Evolutionary conservation across 2,797 vertebrate genomes (phyloP).

Genomic region (Girardinus metallicus): DNA sequence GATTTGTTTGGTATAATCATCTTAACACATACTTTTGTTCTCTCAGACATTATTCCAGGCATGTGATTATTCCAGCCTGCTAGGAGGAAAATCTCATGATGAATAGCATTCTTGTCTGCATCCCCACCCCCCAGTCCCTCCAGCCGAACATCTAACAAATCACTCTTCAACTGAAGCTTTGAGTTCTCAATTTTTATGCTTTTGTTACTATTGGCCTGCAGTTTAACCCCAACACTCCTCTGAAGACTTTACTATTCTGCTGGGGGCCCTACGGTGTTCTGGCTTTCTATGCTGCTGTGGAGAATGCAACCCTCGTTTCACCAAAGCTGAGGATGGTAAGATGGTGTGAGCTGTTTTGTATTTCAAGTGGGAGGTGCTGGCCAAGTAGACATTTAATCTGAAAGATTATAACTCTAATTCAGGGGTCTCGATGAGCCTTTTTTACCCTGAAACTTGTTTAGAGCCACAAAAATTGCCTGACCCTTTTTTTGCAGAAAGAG

Average conservation of each 20-base stretch:
- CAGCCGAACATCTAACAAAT: conserved; percentile 20
- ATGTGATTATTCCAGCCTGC: conserved; percentile 56
- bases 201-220: conserved; percentile 59
- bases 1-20: conserved; percentile 21
- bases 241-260: conserved; percentile 88
- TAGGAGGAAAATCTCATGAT: conserved; percentile 45
- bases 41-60: conserved; percentile 57
- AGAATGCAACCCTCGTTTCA: conserved; percentile 87
- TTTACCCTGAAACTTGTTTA: neutral
- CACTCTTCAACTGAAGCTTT: conserved; percentile 21
- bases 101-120: conserved; percentile 38
- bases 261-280: conserved; percentile 94
- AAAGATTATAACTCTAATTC: neutral
- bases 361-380: neutral
- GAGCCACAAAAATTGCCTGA: neutral
- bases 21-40: conserved; percentile 26
- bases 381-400: neutral
- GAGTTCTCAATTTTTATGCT: conserved; percentile 8
- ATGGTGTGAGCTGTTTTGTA: neutral
- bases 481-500: neutral
- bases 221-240: conserved; percentile 89
- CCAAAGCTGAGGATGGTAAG: conserved; percentile 94
- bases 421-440: neutral
- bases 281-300: conserved; percentile 86
- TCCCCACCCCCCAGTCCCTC: neutral